A percentile compares a stretch with the other conserved stretches of the same genome.
phyloP scores from a whole-genome alignment of 2,113 vertebrate species.

The Thermophis baileyi region DNA sequence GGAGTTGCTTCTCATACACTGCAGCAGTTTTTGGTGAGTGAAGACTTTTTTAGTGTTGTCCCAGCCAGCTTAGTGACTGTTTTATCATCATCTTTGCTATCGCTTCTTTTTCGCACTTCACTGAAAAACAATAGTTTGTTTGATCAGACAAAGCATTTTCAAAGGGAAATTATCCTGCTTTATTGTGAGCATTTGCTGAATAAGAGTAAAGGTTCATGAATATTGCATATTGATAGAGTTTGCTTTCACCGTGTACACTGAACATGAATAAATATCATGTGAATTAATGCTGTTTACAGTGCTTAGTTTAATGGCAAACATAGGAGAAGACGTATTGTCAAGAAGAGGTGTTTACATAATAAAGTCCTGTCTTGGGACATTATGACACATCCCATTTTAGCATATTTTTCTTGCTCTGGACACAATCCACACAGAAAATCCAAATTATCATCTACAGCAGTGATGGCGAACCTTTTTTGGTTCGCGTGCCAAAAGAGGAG shows the following conservation, averaged over 20 bases:
- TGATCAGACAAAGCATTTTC: neutral
- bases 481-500: too few relatives aligned
- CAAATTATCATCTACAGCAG: neutral
- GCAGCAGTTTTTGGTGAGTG: constrained; percentile 82
- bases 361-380: neutral
- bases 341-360: neutral
- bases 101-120: constrained; percentile 80
- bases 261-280: neutral
- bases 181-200: neutral
- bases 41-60: constrained; percentile 69
- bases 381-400: neutral
- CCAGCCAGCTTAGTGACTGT: constrained; percentile 75
- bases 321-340: neutral
- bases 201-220: neutral
- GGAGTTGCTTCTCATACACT: constrained; percentile 49
- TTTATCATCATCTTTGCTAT: constrained; percentile 66
- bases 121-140: constrained; percentile 60
- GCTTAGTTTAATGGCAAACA: neutral
- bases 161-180: neutral
- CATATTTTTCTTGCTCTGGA: neutral
- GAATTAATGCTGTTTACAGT: neutral
- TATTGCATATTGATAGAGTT: neutral
- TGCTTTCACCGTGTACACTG: neutral
- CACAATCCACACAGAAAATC: neutral
- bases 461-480: too few relatives aligned